Evolutionary conservation across 1,140 invertebrate species (phyloP).

Genomic region (Glomeris maerens): DNA sequence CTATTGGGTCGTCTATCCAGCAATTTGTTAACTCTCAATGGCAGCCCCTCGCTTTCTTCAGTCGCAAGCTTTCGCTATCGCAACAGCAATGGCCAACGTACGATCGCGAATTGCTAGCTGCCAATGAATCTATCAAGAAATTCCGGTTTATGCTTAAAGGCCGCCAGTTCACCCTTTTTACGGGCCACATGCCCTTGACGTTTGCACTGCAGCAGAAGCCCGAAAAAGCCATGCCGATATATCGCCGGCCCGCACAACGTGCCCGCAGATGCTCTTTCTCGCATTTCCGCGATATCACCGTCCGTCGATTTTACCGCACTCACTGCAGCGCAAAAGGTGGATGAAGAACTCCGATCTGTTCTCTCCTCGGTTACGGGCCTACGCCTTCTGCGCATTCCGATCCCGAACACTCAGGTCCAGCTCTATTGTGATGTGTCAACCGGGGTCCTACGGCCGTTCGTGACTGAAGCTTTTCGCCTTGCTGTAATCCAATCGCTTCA

Average conservation of each 20-base stretch:
- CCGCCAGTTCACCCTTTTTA: slow-evolving; percentile 20
- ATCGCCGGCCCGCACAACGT: slow-evolving; percentile 26
- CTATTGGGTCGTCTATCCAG: slow-evolving; percentile 9
- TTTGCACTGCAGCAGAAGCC: slow-evolving; percentile 16
- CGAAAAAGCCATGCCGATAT: slow-evolving; percentile 18
- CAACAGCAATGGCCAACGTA: slow-evolving; percentile 17
- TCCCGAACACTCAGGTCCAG: neutral
- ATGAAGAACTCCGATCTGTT: slow-evolving; percentile 3
- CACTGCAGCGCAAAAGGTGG: neutral
- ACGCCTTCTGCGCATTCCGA: slow-evolving; percentile 5
- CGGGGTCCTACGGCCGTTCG: slow-evolving; percentile 3
- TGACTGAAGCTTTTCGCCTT: slow-evolving; percentile 3
- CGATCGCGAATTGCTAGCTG: slow-evolving; percentile 20
- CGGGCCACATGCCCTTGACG: slow-evolving; percentile 24
- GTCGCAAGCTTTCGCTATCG: slow-evolving; percentile 8
- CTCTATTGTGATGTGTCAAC: neutral
- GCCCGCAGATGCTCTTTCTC: slow-evolving; percentile 16
- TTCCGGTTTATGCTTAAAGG: slow-evolving; percentile 24
- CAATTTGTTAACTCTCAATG: slow-evolving; percentile 9
- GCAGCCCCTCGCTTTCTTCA: slow-evolving; percentile 14
- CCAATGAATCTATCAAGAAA: slow-evolving; percentile 20
- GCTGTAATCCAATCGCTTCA: slow-evolving; percentile 21
- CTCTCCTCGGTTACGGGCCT: slow-evolving; percentile 4
- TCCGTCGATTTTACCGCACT: neutral
- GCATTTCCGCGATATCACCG: no score